phyloP scores from a whole-genome alignment of 2,888 invertebrate species.

The Ptilodon capucinus region DNA sequence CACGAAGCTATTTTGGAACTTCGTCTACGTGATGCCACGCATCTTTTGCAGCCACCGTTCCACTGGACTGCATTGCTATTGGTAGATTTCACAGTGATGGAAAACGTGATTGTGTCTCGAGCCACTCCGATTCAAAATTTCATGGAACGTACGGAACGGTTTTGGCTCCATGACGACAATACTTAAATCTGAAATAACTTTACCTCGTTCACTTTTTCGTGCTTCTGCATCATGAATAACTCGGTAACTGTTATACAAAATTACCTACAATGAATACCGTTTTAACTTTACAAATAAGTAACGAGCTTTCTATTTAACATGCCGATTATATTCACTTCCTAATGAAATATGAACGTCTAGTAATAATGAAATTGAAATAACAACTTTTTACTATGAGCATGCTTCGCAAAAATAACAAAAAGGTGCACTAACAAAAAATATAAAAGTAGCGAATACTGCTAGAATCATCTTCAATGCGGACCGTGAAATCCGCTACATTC shows the following conservation, averaged over 20 bases:
- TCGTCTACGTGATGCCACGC: slow-evolving; percentile 72
- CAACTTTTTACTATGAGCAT: slow-evolving; percentile 1
- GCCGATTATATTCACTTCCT: neutral
- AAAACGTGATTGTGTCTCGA: slow-evolving; percentile 70
- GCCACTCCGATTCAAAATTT: slow-evolving; percentile 56
- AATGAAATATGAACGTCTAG: neutral
- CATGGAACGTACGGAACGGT: slow-evolving; percentile 54
- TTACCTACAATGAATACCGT: neutral
- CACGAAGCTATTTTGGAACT: slow-evolving; percentile 60
- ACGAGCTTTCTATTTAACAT: neutral
- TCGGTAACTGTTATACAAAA: neutral
- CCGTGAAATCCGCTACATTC: slow-evolving; percentile 56
- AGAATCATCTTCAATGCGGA: slow-evolving; percentile 41
- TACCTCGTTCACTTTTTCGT: slow-evolving; percentile 3
- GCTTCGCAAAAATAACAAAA: slow-evolving; percentile 21
- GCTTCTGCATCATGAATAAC: neutral
- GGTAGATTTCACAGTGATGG: slow-evolving; percentile 66
- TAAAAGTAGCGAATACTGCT: slow-evolving; percentile 48
- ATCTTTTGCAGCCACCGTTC: slow-evolving; percentile 61
- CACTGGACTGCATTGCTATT: slow-evolving; percentile 62
- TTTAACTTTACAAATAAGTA: neutral
- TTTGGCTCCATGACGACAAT: slow-evolving; percentile 39
- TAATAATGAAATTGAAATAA: neutral
- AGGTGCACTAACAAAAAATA: slow-evolving; percentile 31
- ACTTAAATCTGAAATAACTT: slow-evolving; percentile 24